phyloP scores from a whole-genome alignment of 2,888 invertebrate species.

The Archips crataeganus region DNA sequence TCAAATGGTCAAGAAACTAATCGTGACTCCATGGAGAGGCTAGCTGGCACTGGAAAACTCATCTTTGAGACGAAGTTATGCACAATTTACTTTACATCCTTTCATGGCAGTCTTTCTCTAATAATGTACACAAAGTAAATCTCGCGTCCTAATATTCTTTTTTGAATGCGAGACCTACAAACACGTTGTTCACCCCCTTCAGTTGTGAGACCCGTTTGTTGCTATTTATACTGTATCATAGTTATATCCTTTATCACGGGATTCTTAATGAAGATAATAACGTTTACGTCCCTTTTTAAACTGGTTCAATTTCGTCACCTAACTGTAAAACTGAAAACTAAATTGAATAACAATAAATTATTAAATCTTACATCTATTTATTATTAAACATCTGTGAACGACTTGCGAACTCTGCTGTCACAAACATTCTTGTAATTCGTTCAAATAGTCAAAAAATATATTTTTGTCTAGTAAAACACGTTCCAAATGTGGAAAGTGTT shows the following conservation, averaged over 20 bases:
- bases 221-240: constrained; percentile 61
- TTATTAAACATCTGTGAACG: constrained; percentile 80
- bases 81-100: constrained; percentile 78
- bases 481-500: constrained; percentile 72
- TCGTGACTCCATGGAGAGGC: constrained; percentile 61
- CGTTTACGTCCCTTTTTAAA: constrained; percentile 81
- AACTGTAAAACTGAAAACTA: constrained; percentile 81
- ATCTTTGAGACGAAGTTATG: constrained; percentile 79
- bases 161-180: constrained; percentile 70
- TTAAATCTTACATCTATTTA: constrained; percentile 85
- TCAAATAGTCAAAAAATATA: constrained; percentile 87
- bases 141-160: constrained; percentile 63
- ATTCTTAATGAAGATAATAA: constrained; percentile 80
- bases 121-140: constrained; percentile 82
- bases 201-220: constrained; percentile 68
- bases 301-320: constrained; percentile 85
- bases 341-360: constrained; percentile 85
- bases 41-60: constrained; percentile 64
- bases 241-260: constrained; percentile 67
- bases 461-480: constrained; percentile 81
- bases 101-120: constrained; percentile 82
- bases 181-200: constrained; percentile 80
- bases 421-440: constrained; percentile 80
- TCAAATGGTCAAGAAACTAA: constrained; percentile 56
- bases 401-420: constrained; percentile 80